Percentiles rank a stretch among this genome's conserved stretches.
These are phyloP conservation scores for Cinclus mexicanus DNA, from an alignment of 2,113 vertebrate species.

Conservation along the genomic window DNA sequence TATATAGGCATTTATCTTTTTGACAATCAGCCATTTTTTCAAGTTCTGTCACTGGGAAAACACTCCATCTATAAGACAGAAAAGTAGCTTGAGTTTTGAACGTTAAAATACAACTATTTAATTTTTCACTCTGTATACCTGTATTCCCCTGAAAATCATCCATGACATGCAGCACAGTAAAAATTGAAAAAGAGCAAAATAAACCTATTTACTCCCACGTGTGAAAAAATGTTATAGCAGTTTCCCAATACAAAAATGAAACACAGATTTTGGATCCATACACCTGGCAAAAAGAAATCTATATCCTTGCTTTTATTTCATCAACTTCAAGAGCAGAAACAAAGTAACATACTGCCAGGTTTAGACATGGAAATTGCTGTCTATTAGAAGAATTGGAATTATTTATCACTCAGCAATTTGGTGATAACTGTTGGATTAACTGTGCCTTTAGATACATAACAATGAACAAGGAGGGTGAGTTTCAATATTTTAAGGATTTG, in stretches of 20 bases:
- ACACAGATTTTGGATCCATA: not conserved
- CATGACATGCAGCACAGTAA: not conserved
- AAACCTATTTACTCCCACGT: not conserved
- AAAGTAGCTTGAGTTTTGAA: not conserved
- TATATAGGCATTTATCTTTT: not conserved
- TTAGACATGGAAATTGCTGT: not conserved
- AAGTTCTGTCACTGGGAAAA: not conserved
- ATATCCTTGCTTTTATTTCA: not conserved
- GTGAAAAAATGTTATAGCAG: not conserved
- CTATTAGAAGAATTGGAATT: not conserved
- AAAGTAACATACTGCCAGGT: not conserved
- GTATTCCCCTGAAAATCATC: not conserved
- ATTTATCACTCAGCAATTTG: not conserved
- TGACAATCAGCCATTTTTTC: not conserved
- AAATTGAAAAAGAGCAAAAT: not conserved
- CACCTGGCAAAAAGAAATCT: not conserved
- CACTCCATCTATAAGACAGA: not conserved
- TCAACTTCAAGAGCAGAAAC: not conserved
- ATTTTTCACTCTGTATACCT: not conserved
- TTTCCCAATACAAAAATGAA: not conserved
- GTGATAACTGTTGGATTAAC: not conserved
- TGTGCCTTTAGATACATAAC: not conserved
- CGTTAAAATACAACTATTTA: not conserved
- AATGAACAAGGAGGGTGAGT: not conserved
- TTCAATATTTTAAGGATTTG: not conserved